Evolutionary conservation across 2,797 vertebrate genomes (phyloP).

Genomic region (Malacoctenus gilli): DNA sequence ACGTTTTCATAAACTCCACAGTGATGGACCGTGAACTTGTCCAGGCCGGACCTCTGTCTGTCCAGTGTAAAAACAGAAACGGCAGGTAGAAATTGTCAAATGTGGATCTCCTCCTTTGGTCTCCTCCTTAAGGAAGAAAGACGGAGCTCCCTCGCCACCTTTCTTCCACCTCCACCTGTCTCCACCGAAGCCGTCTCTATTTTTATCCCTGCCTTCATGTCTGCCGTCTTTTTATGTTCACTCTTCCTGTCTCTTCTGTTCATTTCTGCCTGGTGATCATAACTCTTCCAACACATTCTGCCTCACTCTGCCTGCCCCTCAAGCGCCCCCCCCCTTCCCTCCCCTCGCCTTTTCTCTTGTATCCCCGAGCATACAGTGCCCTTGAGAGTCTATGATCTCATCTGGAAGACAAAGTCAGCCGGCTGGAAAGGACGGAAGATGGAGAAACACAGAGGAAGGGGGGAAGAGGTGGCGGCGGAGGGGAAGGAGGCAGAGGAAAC

Average conservation of each 20-base stretch:
- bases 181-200: slow-evolving; percentile 9
- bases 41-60: no score
- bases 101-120: no score
- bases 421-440: slow-evolving; percentile 26
- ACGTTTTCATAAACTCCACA: no score
- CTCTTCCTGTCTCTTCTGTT: slow-evolving; percentile 19
- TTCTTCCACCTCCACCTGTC: neutral
- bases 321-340: neutral
- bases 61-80: no score
- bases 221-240: slow-evolving; percentile 10
- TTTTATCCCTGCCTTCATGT: slow-evolving; percentile 16
- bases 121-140: no score
- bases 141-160: neutral
- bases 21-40: no score
- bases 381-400: neutral
- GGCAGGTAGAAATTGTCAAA: no score
- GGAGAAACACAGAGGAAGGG: neutral
- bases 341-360: neutral
- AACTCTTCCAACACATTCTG: slow-evolving; percentile 2
- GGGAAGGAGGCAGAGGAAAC: slow-evolving; percentile 20
- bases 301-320: neutral
- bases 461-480: slow-evolving; percentile 5
- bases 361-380: neutral
- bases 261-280: slow-evolving; percentile 11
- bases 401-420: slow-evolving; percentile 38